phyloP scores from a whole-genome alignment of 2,797 vertebrate species.

The Galaxias olidus region DNA sequence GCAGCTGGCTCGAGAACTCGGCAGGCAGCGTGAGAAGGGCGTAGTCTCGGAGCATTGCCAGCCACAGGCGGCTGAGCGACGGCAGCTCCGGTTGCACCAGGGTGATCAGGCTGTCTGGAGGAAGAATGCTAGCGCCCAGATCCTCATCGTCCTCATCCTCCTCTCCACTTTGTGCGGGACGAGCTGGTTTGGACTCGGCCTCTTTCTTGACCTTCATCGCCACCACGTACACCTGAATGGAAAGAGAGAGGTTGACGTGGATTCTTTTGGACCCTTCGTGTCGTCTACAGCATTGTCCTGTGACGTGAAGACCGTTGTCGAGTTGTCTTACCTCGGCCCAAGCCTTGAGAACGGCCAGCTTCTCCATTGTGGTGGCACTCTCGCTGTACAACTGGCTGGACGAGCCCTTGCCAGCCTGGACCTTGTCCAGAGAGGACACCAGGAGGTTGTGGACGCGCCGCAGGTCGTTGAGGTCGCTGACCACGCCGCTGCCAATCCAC shows the following conservation, averaged over 20 bases:
- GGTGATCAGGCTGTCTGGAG: slow-evolving; percentile 94
- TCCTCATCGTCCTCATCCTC: slow-evolving; percentile 86
- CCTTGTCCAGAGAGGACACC: slow-evolving; percentile 97
- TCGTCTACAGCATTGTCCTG: neutral
- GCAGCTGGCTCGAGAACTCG: slow-evolving; percentile 97
- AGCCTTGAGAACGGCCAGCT: slow-evolving; percentile 93
- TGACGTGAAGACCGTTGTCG: neutral
- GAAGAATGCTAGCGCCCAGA: slow-evolving; percentile 79
- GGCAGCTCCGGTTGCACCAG: slow-evolving; percentile 94
- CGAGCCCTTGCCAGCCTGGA: slow-evolving; percentile 92
- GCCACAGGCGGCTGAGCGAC: slow-evolving; percentile 91
- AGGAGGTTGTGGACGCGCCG: slow-evolving; percentile 97
- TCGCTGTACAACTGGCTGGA: slow-evolving; percentile 95
- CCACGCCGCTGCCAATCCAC: slow-evolving; percentile 98
- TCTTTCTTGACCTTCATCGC: slow-evolving; percentile 98
- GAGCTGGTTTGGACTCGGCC: slow-evolving; percentile 86
- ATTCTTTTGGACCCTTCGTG: neutral
- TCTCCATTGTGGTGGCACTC: slow-evolving; percentile 98
- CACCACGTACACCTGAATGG: slow-evolving; percentile 89
- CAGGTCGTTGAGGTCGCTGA: slow-evolving; percentile 98
- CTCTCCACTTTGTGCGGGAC: slow-evolving; percentile 67
- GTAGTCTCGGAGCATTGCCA: slow-evolving; percentile 93
- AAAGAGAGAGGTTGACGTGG: neutral
- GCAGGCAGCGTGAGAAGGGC: slow-evolving; percentile 93
- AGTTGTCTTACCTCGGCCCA: slow-evolving; percentile 90